Evolutionary conservation across 2,113 vertebrate species (phyloP).

Genomic region (Varanus salvator): DNA sequence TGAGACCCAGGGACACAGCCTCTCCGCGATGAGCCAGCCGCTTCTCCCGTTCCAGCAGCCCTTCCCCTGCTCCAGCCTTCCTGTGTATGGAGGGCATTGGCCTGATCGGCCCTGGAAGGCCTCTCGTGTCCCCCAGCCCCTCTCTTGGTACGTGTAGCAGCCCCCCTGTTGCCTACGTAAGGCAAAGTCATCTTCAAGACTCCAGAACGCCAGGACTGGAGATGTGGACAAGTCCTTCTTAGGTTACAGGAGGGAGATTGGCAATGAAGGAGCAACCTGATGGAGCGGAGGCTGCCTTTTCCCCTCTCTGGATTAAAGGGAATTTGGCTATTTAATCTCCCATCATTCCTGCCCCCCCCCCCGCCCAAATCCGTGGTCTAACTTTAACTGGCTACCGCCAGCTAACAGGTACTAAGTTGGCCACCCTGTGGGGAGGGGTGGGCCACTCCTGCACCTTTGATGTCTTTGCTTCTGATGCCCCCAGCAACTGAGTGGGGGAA

Average conservation of each 20-base stretch:
- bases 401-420: background rate
- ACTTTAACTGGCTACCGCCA: background rate
- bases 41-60: background rate
- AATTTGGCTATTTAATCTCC: constrained; percentile 8
- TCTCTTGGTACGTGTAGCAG: constrained; percentile 60
- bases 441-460: background rate
- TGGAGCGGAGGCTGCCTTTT: constrained; percentile 34
- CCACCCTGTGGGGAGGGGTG: background rate
- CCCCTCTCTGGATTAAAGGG: background rate
- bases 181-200: too few relatives aligned
- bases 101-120: too few relatives aligned
- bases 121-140: constrained; percentile 33
- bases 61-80: background rate
- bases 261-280: too few relatives aligned
- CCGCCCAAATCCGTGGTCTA: background rate
- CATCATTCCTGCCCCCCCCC: background rate
- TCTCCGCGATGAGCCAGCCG: background rate
- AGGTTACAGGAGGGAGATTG: background rate
- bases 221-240: background rate
- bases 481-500: background rate
- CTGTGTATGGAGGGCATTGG: background rate
- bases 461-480: background rate
- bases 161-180: constrained; percentile 62
- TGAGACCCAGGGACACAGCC: background rate
- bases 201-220: background rate